Evolutionary conservation across 2,113 vertebrate species (phyloP).

Genomic region (Cercopithecus mona): DNA sequence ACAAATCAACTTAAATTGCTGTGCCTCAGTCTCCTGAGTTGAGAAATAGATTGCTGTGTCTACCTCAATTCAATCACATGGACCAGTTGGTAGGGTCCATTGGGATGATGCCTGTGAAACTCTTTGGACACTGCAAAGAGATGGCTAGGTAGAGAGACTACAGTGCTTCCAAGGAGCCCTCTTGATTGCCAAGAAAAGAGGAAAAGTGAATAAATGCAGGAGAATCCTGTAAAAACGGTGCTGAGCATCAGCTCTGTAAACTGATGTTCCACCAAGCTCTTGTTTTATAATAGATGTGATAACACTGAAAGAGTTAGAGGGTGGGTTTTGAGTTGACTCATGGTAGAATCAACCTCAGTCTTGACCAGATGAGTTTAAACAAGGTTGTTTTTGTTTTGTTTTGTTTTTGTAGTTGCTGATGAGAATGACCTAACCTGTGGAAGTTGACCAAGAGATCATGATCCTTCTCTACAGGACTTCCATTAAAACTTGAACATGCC

Average conservation of each 20-base stretch:
- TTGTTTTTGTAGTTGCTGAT: neutral
- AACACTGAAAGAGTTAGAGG: neutral
- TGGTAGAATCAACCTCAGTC: neutral
- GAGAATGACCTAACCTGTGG: neutral
- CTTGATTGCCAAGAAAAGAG: neutral
- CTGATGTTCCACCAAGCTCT: neutral
- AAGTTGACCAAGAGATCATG: neutral
- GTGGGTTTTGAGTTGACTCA: neutral
- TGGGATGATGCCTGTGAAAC: neutral
- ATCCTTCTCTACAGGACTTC: neutral
- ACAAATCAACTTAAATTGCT: neutral
- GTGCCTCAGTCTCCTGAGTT: neutral
- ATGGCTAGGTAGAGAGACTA: neutral
- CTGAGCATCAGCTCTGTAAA: neutral
- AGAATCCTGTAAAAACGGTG: neutral
- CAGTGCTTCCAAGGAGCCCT: neutral
- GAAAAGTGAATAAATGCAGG: too few relatives aligned
- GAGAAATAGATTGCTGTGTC: neutral
- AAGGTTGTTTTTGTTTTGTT: neutral
- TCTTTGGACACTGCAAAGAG: neutral
- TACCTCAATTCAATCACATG: neutral
- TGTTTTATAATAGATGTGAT: neutral
- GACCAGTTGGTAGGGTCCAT: fast-evolving
- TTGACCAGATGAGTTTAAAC: neutral
- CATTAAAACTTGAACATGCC: neutral